Evolutionary conservation across 2,888 invertebrate species (phyloP).

Genomic region (Parnassius glacialis): DNA sequence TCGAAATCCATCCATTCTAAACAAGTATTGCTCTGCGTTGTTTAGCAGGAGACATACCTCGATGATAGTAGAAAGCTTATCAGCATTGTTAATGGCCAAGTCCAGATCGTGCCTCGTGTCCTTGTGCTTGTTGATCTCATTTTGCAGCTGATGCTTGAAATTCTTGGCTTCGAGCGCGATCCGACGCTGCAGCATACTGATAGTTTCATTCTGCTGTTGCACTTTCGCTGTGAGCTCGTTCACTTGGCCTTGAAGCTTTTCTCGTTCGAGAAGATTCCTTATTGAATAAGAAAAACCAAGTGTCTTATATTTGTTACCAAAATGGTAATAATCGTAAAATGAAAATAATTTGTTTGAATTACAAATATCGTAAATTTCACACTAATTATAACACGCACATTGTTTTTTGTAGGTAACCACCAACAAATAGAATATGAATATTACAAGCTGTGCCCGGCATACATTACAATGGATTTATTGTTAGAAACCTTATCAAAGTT

Average conservation of each 20-base stretch:
- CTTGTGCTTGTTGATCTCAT: constrained; percentile 85
- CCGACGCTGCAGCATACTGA: constrained; percentile 84
- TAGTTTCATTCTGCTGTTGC: constrained; percentile 82
- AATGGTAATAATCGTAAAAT: too few relatives aligned
- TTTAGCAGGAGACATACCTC: constrained; percentile 63
- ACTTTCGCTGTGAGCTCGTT: constrained; percentile 77
- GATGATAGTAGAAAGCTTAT: constrained; percentile 80
- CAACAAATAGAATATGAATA: too few relatives aligned
- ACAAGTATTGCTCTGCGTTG: background rate
- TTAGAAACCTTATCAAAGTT: too few relatives aligned
- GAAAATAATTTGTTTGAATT: too few relatives aligned
- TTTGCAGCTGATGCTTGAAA: constrained; percentile 85
- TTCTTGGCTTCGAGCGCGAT: constrained; percentile 87
- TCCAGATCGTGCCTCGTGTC: constrained; percentile 85
- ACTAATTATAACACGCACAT: too few relatives aligned
- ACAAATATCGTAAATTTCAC: too few relatives aligned
- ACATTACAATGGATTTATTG: too few relatives aligned
- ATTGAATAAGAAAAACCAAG: background rate
- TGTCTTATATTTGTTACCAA: too few relatives aligned
- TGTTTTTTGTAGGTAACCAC: too few relatives aligned
- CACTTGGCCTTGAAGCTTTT: constrained; percentile 85
- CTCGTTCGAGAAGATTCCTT: constrained; percentile 86
- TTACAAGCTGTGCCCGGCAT: too few relatives aligned
- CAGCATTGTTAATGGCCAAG: constrained; percentile 82
- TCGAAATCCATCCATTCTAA: too few relatives aligned